Conservation (phyloP, 2,888 invertebrate genomes). For the Acanthoscelides obtectus region DNA sequence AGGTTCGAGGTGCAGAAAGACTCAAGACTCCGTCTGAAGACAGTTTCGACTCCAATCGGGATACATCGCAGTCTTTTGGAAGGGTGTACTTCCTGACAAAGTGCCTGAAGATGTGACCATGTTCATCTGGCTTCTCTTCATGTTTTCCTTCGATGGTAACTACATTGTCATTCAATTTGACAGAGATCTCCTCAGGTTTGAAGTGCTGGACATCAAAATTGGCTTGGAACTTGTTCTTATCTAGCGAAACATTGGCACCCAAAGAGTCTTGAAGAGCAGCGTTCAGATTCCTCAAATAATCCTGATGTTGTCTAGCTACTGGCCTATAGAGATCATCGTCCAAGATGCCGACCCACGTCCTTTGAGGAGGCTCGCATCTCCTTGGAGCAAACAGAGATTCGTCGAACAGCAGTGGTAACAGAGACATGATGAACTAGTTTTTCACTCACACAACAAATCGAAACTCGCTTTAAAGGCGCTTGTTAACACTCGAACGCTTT, state of each 20-base stretch:
- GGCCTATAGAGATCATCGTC: constrained; percentile 3
- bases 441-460: not conserved
- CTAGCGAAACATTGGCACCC: constrained; percentile 8
- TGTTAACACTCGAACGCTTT: too few relatives aligned
- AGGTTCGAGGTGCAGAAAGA: constrained; percentile 12
- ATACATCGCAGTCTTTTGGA: constrained; percentile 17
- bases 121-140: constrained; percentile 18
- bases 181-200: constrained; percentile 18
- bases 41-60: constrained; percentile 13
- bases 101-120: constrained; percentile 18
- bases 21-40: constrained; percentile 18
- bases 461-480: too few relatives aligned
- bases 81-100: constrained; percentile 17
- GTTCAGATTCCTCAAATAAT: constrained; percentile 5
- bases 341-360: not conserved
- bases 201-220: constrained; percentile 20
- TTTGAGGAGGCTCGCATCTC: not conserved
- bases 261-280: constrained; percentile 4
- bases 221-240: constrained; percentile 17
- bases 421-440: constrained; percentile 4
- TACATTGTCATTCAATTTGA: constrained; percentile 14
- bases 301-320: constrained; percentile 1
- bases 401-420: constrained; percentile 12
- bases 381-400: constrained; percentile 4
- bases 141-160: constrained; percentile 19